A percentile compares a stretch with the other conserved stretches of the same genome.
Conservation (phyloP, 2,113 vertebrate species). For the Carassius carassius region DNA sequence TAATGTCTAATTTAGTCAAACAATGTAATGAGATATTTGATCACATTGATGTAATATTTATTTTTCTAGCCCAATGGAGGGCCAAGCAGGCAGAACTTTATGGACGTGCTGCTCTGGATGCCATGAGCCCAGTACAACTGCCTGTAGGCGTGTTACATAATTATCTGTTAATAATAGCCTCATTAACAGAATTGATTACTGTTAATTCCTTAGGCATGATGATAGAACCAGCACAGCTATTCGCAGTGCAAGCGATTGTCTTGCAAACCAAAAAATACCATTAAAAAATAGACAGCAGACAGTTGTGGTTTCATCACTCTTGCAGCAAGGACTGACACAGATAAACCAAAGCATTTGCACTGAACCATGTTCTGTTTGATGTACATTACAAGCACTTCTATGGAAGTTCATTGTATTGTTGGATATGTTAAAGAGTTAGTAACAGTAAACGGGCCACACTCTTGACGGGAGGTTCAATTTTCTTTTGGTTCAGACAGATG, state of each 20-base stretch:
- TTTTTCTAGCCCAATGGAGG: neutral
- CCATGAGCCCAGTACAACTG: neutral
- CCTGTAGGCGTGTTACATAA: constrained; percentile 10
- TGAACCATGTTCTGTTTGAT: neutral
- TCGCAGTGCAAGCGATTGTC: constrained; percentile 37
- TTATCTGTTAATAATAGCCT: constrained; percentile 25
- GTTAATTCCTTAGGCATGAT: constrained; percentile 54
- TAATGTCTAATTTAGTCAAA: neutral
- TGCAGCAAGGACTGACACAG: neutral
- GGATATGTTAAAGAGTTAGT: neutral
- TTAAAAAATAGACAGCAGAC: neutral
- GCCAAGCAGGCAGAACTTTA: neutral
- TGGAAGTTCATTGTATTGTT: neutral
- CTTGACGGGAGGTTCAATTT: constrained; percentile 12
- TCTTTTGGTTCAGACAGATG: constrained; percentile 9
- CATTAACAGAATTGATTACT: constrained; percentile 55
- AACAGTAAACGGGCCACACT: neutral
- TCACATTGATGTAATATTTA: neutral
- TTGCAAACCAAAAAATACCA: neutral
- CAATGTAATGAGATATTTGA: neutral
- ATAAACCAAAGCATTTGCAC: neutral
- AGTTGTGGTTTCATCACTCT: neutral
- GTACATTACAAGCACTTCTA: neutral
- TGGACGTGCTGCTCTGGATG: constrained; percentile 12
- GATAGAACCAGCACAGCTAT: constrained; percentile 28